Evolutionary conservation across 2,113 vertebrate genomes (phyloP).

Genomic region (Lasiurus cinereus): DNA sequence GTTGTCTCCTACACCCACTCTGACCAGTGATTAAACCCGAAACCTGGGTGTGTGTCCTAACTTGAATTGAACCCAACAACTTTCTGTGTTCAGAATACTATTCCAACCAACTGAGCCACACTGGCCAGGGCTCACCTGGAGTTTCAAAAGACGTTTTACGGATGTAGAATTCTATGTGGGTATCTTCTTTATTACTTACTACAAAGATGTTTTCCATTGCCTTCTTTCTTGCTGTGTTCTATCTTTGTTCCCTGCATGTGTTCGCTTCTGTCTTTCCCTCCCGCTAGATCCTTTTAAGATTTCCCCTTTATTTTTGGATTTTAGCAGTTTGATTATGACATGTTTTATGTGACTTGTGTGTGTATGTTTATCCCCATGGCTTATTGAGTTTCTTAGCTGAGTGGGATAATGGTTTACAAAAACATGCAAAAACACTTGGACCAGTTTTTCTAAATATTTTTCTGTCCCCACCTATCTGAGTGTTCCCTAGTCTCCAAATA

Average conservation of each 20-base stretch:
- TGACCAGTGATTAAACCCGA: neutral
- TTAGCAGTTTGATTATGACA: neutral
- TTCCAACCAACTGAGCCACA: neutral
- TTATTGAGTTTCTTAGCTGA: neutral
- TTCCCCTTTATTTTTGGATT: neutral
- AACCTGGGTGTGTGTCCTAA: too few relatives aligned
- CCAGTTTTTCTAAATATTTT: neutral
- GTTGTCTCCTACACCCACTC: neutral
- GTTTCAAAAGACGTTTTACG: neutral
- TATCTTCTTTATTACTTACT: neutral
- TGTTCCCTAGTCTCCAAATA: neutral
- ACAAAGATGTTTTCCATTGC: neutral
- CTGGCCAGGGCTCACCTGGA: neutral
- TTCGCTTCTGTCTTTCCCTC: neutral
- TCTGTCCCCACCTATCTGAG: neutral
- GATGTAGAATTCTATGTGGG: neutral
- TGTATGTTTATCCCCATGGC: neutral
- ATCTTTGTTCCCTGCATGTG: neutral
- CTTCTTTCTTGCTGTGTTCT: neutral
- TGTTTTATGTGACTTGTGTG: neutral
- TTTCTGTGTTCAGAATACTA: too few relatives aligned
- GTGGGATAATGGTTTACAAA: neutral
- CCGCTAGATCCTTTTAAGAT: neutral
- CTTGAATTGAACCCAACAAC: too few relatives aligned
- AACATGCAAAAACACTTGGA: neutral